Evolutionary conservation across 2,888 invertebrate genomes (phyloP).

Genomic region (Hemistola chrysoprasaria): DNA sequence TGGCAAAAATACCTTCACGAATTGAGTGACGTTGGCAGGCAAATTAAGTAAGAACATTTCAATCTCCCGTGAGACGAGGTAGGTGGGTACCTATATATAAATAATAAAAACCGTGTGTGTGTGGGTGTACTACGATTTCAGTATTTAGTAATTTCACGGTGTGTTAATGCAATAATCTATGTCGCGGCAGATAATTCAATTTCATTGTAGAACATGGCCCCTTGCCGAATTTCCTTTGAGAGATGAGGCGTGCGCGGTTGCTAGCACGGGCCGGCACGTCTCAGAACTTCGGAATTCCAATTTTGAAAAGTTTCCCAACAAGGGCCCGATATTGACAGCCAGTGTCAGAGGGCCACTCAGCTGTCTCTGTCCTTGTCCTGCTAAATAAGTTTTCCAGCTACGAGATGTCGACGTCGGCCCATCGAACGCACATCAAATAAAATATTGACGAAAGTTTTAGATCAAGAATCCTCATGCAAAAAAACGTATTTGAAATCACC

Average conservation of each 20-base stretch:
- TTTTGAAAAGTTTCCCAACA: conserved; percentile 80
- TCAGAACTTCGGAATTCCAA: conserved; percentile 80
- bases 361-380: conserved; percentile 43
- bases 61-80: conserved; percentile 7
- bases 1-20: neutral
- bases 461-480: no score
- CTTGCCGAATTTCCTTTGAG: conserved; percentile 79
- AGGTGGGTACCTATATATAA: neutral
- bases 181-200: conserved; percentile 73
- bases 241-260: conserved; percentile 66
- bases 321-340: conserved; percentile 75
- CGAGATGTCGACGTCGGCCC: conserved; percentile 21
- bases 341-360: conserved; percentile 70
- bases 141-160: conserved; percentile 70
- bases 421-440: conserved; percentile 6
- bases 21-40: conserved; percentile 4
- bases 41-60: conserved; percentile 7
- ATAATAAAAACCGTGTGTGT: conserved; percentile 24
- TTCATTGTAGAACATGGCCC: conserved; percentile 71
- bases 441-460: conserved; percentile 1
- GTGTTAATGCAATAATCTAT: conserved; percentile 71
- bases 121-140: conserved; percentile 45
- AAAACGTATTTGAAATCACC: no score
- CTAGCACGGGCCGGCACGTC: conserved; percentile 71
- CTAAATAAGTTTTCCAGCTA: conserved; percentile 42